Evolutionary conservation across 1,140 invertebrate species (phyloP), one percentile per base, ranked within the genome.

Genomic region (Eulimnadia texana): DNA sequence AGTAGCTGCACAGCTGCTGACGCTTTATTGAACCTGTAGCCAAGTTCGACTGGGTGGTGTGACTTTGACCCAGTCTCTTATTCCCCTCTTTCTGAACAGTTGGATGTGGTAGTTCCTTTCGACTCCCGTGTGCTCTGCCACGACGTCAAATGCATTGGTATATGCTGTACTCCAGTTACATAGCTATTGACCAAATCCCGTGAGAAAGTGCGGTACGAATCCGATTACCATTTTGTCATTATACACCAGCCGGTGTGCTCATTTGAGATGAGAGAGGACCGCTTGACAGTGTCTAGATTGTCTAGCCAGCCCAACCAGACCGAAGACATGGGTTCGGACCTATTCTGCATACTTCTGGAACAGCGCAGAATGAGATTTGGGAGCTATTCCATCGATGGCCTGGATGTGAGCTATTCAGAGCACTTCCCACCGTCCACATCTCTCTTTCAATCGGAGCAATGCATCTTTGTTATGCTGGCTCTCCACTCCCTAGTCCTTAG

Each of bases 401-500:
- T 60, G 59, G 23, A 60, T n/a, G 49, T 53, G 59, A 2, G 59
- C 59, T 1, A 50, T 10, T 20, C 50, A 2, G 13, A 60, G 49
- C 11, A 24, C 59, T 16, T 55, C 49, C 3, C 50, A 24, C 1
- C 49, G 19, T 1, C 59, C 59, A n/a, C 49, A 60, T 3, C 25
- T 50, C 16, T 51, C 49, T 9, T 28, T 55, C 16, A 60, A 22
- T 13, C 59, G 59, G 13, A 3, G 2, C 19, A 60, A 19, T 9
- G 59, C 59, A 13, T 50, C 50, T 2, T 25, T 51, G 50, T n/a
- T 60, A 25, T 1, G 13, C 33, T 2, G 9, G 16, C 28, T 60
- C 59, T n/a, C 59, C 59, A 11, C 59, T 42, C 19, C 42, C 59
- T 16, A 54, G 59, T 10, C 59, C 59, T 3, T 60, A 25, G 3